Base-by-base conservation (phyloP, 2,888 invertebrate genomes). In the Erebia ligea region DNA sequence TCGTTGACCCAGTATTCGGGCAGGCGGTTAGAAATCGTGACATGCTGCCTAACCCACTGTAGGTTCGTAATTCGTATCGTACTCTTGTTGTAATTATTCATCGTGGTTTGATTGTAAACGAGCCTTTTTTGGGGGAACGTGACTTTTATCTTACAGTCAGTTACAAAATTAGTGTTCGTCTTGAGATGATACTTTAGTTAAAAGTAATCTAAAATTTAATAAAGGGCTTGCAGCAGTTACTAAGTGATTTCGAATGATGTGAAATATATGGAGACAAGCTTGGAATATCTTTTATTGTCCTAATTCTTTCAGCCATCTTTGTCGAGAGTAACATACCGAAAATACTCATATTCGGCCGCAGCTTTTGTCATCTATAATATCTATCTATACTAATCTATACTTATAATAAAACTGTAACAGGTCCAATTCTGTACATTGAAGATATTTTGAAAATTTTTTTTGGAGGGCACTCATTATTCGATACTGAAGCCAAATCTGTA, bases 1-100 rank as follows among this genome's bases (percentile, higher is more conserved):
- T 81, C 83, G 86, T 85, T 85, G 88, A 84, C 87, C 88, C 79
- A 86, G 79, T 85, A 82, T 79, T 77, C 76, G 76, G 77, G 79
- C 17, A 54, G 10, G 52, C 52, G 79, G 77, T 79, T 80, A 79
- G 80, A 80, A 86, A 79, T 81, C 85, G 84, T 86, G 86, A 84
- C 83, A 83, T 71, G 75, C 76, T 70, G 75, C 62, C 66, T 78
- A 76, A 78, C 77, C 79, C 80, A 82, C 82, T 80, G 83, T 62
- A 17, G 15, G 48, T 19, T 45, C 45, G 45, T 62, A 25, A 48
- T 48, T 45, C 45, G 62, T 83, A 84, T 79, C 76, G 76, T 78
- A 80, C 70, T 68, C 54, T 69, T 67, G 67, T 73, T 69, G 70
- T 75, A 67, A 75, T 72, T 73, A 71, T 70, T 71, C 70, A 25